These are phyloP conservation scores for Sisyra nigra DNA, from an alignment of 2,888 invertebrate genomes.

Conservation along the genomic window DNA sequence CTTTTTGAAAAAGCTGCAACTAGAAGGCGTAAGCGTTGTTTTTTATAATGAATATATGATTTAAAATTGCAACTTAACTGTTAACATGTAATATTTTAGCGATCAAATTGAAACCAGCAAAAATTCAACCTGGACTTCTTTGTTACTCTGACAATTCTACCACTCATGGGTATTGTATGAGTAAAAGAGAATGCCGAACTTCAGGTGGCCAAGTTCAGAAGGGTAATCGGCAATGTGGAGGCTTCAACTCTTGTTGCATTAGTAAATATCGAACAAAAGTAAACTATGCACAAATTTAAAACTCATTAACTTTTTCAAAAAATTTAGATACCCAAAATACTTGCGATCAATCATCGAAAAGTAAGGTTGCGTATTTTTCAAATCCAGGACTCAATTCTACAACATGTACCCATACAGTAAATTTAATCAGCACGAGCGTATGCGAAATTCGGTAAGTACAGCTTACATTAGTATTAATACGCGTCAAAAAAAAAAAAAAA, in stretches of 20 bases:
- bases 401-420: constrained; percentile 23
- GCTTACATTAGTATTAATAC: not conserved
- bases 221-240: not conserved
- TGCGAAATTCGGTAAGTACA: constrained; percentile 1
- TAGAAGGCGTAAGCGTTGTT: no score
- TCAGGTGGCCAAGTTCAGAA: not conserved
- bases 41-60: no score
- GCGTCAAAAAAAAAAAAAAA: not conserved
- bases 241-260: not conserved
- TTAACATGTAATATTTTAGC: no score
- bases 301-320: constrained; percentile 17
- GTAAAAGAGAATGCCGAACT: not conserved
- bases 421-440: not conserved
- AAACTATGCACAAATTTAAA: constrained; percentile 9
- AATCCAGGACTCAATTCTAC: constrained; percentile 23
- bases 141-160: no score
- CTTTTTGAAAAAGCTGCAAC: no score
- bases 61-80: no score
- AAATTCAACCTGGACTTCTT: no score
- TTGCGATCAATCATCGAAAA: constrained; percentile 28
- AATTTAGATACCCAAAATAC: constrained; percentile 22
- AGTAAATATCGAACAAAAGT: not conserved
- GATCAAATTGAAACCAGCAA: no score
- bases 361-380: constrained; percentile 14
- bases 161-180: no score